Conservation (phyloP, 2,888 invertebrate species). For the Odontocolon sp. region DNA sequence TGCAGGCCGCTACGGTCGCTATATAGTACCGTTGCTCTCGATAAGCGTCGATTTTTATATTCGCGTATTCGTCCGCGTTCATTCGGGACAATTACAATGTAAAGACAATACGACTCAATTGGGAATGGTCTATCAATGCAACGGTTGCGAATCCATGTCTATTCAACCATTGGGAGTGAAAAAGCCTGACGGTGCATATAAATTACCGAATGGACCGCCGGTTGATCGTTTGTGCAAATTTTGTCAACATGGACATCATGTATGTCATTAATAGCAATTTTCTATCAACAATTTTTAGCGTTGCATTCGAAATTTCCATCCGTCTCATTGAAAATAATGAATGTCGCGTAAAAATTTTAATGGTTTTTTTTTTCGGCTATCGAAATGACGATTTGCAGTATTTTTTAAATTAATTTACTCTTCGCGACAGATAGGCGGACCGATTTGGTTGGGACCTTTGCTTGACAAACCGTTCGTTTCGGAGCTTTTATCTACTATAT, state of each 20-base stretch:
- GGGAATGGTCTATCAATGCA: slow-evolving; percentile 94
- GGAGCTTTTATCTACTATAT: slow-evolving; percentile 82
- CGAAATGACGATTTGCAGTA: not conserved
- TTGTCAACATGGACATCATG: slow-evolving; percentile 89
- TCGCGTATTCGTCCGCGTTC: slow-evolving; percentile 94
- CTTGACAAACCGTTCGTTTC: slow-evolving; percentile 91
- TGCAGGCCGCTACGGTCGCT: slow-evolving; percentile 96
- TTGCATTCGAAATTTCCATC: too few species aligned
- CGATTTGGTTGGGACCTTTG: slow-evolving; percentile 95
- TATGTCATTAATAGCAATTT: slow-evolving; percentile 81
- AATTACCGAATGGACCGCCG: slow-evolving; percentile 87
- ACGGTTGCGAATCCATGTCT: slow-evolving; percentile 91
- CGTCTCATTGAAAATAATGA: too few species aligned
- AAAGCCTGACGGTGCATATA: slow-evolving; percentile 84
- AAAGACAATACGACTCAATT: slow-evolving; percentile 94
- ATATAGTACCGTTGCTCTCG: slow-evolving; percentile 94
- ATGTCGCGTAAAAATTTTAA: too few species aligned
- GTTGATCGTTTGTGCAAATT: slow-evolving; percentile 87
- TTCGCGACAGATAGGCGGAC: slow-evolving; percentile 89
- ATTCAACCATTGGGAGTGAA: slow-evolving; percentile 89
- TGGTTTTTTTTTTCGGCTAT: too few species aligned
- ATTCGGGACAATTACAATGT: slow-evolving; percentile 90
- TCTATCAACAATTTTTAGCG: too few species aligned
- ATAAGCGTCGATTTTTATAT: slow-evolving; percentile 98
- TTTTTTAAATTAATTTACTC: not conserved